A percentile compares a stretch with the other conserved stretches of the same genome.
phyloP scores from a whole-genome alignment of 2,797 vertebrate genomes.

The Neoniphon sammara region DNA sequence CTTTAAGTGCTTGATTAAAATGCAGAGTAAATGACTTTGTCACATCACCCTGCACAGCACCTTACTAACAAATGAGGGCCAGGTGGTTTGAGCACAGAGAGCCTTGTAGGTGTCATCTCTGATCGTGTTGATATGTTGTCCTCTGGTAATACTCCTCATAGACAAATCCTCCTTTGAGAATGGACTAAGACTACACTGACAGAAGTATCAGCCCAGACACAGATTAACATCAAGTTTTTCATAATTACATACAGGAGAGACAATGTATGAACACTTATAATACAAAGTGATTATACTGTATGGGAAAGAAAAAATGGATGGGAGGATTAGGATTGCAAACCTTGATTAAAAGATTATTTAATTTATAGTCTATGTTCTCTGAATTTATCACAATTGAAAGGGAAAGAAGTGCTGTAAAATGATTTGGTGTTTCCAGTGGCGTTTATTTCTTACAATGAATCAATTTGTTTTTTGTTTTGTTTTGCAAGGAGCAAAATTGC shows the following conservation, averaged over 20 bases:
- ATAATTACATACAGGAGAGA: too few species aligned
- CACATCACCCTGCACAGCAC: conserved; percentile 29
- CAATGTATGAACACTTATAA: too few species aligned
- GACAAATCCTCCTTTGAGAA: conserved; percentile 46
- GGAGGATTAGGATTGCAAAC: too few species aligned
- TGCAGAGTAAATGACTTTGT: background rate
- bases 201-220: conserved; percentile 14
- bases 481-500: conserved; percentile 73
- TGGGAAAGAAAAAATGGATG: too few species aligned
- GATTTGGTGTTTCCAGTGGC: conserved; percentile 30
- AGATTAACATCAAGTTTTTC: background rate
- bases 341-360: background rate
- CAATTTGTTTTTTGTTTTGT: conserved; percentile 73
- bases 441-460: conserved; percentile 76
- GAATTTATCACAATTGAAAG: background rate
- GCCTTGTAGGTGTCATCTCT: conserved; percentile 75
- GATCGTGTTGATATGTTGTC: conserved; percentile 73
- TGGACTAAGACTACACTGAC: conserved; percentile 55
- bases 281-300: too few species aligned
- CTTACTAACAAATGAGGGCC: conserved; percentile 75
- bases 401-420: background rate
- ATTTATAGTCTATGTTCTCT: background rate
- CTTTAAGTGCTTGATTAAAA: conserved; percentile 34
- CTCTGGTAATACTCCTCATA: conserved; percentile 79
- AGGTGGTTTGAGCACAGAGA: conserved; percentile 70